A percentile compares a stretch with the other conserved stretches of the same genome.
These are phyloP conservation scores for Sipha flava DNA, from an alignment of 1,140 invertebrate genomes.

Conservation along the genomic window DNA sequence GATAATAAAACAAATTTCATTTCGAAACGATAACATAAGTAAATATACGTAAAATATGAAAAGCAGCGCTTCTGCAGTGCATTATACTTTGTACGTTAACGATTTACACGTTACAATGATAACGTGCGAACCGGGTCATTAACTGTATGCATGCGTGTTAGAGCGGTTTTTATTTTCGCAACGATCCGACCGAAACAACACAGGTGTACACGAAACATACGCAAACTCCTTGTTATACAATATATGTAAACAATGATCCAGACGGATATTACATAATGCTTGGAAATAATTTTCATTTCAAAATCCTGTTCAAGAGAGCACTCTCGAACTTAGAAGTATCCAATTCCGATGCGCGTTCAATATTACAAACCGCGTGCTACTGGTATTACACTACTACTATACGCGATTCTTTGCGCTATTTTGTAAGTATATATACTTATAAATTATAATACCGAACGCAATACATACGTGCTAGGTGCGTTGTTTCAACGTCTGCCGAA, in stretches of 20 bases:
- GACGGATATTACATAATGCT: neutral
- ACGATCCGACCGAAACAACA: neutral
- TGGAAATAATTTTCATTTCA: neutral
- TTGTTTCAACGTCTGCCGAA: neutral
- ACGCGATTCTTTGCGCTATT: too few relatives aligned
- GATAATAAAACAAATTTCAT: neutral
- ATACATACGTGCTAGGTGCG: neutral
- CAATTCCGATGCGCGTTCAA: too few relatives aligned
- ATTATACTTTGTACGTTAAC: neutral
- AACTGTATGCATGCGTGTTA: neutral
- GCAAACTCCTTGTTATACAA: too few relatives aligned
- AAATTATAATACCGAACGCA: too few relatives aligned
- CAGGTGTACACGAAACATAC: neutral
- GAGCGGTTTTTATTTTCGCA: neutral
- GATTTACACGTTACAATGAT: neutral
- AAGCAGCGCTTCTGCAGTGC: neutral
- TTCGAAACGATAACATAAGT: neutral
- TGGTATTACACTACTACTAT: too few relatives aligned
- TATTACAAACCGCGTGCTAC: too few relatives aligned
- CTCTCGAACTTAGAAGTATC: neutral
- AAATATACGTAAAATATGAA: neutral
- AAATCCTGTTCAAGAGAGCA: neutral
- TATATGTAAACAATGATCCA: neutral
- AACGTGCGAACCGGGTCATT: constrained; percentile 6
- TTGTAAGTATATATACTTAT: too few relatives aligned